phyloP scores from a whole-genome alignment of 1,140 invertebrate genomes.

The Andricus grossulariae region DNA sequence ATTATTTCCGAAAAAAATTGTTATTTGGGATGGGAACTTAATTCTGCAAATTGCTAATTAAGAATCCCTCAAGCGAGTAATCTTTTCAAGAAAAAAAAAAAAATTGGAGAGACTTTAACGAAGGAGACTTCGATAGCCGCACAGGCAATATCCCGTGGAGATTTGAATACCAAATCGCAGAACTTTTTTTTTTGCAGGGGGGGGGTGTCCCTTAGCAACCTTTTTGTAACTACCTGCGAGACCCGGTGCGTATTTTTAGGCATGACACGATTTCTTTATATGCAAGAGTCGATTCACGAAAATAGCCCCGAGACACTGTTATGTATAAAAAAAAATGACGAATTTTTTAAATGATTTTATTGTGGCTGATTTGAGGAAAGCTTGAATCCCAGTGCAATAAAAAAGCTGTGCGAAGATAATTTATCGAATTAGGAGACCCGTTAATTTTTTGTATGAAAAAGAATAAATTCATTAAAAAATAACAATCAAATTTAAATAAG shows the following conservation, averaged over 20 bases:
- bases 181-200: slow-evolving; percentile 42
- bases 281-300: slow-evolving; percentile 24
- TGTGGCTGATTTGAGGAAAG: background rate
- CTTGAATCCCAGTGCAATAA: background rate
- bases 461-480: too few species aligned
- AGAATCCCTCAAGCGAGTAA: background rate
- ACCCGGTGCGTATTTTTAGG: slow-evolving; percentile 66
- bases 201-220: slow-evolving; percentile 23
- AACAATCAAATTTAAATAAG: too few species aligned
- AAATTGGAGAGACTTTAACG: slow-evolving; percentile 41
- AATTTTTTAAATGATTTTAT: background rate
- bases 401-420: too few species aligned
- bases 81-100: background rate
- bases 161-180: slow-evolving; percentile 72
- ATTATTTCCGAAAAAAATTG: background rate
- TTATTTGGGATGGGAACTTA: too few species aligned
- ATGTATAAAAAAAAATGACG: background rate
- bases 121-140: slow-evolving; percentile 58
- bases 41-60: background rate
- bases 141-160: slow-evolving; percentile 56
- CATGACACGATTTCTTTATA: slow-evolving; percentile 66
- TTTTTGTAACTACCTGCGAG: slow-evolving; percentile 59
- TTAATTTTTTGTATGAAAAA: too few species aligned
- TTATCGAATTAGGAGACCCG: too few species aligned
- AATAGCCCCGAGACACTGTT: background rate